Conservation (phyloP, 2,888 invertebrate genomes). For the Ormyrus nitidulus region DNA sequence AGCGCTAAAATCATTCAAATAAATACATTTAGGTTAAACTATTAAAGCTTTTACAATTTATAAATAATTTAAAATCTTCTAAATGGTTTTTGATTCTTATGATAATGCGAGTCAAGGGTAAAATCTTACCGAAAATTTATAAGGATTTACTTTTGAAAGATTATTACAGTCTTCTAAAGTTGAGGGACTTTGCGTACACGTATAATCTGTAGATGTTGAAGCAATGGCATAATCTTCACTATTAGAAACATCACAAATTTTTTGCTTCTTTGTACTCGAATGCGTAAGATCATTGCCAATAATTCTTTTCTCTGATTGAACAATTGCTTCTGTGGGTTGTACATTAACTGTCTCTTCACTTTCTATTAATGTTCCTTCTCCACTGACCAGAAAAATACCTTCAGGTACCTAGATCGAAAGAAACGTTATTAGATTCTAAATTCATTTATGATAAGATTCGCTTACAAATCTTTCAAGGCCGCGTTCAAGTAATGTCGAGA, state of each 20-base stretch:
- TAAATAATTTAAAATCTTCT: neutral
- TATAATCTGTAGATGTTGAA: neutral
- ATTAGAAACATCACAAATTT: neutral
- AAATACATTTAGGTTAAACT: neutral
- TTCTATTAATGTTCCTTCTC: neutral
- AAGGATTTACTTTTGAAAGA: neutral
- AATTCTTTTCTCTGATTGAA: neutral
- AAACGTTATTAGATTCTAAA: neutral
- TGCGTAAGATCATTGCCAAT: neutral
- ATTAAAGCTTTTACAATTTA: neutral
- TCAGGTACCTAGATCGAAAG: neutral
- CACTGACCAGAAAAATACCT: neutral
- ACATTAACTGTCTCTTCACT: neutral
- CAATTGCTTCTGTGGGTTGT: neutral
- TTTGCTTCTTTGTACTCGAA: neutral
- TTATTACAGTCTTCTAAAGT: neutral
- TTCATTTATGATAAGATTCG: too few relatives aligned
- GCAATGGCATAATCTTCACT: neutral
- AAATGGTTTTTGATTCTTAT: neutral
- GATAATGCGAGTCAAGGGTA: neutral
- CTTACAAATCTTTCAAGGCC: too few relatives aligned
- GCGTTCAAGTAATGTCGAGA: too few relatives aligned
- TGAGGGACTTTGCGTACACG: neutral
- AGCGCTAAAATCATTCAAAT: neutral
- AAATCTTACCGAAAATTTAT: too few relatives aligned